Evolutionary conservation across 2,888 invertebrate species (phyloP).

Genomic region (Andrena praecox): DNA sequence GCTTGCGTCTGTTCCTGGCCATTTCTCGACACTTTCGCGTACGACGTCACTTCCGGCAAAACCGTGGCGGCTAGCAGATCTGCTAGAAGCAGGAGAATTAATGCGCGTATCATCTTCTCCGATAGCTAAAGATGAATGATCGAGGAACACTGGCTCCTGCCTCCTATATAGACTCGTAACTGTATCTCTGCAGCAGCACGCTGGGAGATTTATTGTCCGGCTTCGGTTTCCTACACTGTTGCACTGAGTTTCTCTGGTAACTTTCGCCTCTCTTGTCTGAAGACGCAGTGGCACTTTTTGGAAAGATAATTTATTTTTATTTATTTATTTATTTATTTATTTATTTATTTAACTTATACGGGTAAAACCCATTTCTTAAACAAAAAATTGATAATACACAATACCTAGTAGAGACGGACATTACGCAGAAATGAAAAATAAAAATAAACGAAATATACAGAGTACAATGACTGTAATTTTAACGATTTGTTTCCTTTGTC

Average conservation of each 20-base stretch:
- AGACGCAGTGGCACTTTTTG: background rate
- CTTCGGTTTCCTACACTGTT: background rate
- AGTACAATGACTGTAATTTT: no score
- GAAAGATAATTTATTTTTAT: no score
- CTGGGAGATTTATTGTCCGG: conserved; percentile 64
- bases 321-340: no score
- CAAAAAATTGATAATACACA: no score
- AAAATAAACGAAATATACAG: no score
- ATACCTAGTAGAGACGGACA: no score
- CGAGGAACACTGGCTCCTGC: background rate
- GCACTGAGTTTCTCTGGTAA: background rate
- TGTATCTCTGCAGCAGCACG: conserved; percentile 64
- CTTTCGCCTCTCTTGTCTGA: background rate
- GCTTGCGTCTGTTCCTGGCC: conserved; percentile 54
- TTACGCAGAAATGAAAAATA: no score
- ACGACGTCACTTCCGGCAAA: conserved; percentile 73
- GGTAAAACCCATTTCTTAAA: no score
- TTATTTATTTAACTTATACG: no score
- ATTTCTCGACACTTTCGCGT: conserved; percentile 77
- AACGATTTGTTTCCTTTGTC: background rate
- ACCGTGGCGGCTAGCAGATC: conserved; percentile 38
- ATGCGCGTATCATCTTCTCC: conserved; percentile 65
- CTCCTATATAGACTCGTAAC: conserved; percentile 79
- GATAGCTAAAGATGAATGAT: conserved; percentile 63
- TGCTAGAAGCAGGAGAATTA: conserved; percentile 49